phyloP scores from a whole-genome alignment of 2,888 invertebrate species.

The Amorpha juglandis region DNA sequence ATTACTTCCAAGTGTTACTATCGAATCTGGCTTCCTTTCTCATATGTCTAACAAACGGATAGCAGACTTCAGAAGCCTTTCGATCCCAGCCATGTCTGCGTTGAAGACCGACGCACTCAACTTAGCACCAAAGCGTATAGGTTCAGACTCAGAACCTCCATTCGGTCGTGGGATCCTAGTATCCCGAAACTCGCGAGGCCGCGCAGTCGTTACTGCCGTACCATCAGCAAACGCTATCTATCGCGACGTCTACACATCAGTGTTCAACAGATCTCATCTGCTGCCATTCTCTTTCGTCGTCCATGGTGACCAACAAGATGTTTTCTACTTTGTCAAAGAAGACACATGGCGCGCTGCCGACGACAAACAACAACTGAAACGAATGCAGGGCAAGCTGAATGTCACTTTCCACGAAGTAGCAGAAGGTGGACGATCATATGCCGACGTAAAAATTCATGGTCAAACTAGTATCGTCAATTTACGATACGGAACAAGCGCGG shows the following conservation, averaged over 20 bases:
- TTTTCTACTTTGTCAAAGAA: conserved; percentile 96
- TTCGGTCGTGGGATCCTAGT: conserved; percentile 94
- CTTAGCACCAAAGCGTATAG: conserved; percentile 89
- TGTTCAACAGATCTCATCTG: conserved; percentile 94
- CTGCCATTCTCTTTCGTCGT: conserved; percentile 94
- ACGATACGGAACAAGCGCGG: conserved; percentile 96
- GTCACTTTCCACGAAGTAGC: conserved; percentile 94
- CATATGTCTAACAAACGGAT: conserved; percentile 91
- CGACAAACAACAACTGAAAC: conserved; percentile 94
- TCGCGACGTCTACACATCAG: conserved; percentile 95
- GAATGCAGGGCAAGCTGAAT: conserved; percentile 95
- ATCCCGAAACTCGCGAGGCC: conserved; percentile 90
- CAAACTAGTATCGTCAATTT: conserved; percentile 95
- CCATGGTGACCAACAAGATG: conserved; percentile 94
- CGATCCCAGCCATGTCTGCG: conserved; percentile 91
- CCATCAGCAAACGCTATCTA: conserved; percentile 96
- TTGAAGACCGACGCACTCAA: conserved; percentile 91
- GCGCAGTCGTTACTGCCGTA: conserved; percentile 93
- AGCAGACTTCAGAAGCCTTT: conserved; percentile 89
- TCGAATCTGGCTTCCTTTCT: conserved; percentile 93
- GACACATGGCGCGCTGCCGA: conserved; percentile 95
- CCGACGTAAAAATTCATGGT: conserved; percentile 96
- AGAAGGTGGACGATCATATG: conserved; percentile 90
- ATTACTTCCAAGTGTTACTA: conserved; percentile 87
- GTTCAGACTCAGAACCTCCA: conserved; percentile 93